phyloP scores from a whole-genome alignment of 2,797 vertebrate species.

The Meriones psammophilus region DNA sequence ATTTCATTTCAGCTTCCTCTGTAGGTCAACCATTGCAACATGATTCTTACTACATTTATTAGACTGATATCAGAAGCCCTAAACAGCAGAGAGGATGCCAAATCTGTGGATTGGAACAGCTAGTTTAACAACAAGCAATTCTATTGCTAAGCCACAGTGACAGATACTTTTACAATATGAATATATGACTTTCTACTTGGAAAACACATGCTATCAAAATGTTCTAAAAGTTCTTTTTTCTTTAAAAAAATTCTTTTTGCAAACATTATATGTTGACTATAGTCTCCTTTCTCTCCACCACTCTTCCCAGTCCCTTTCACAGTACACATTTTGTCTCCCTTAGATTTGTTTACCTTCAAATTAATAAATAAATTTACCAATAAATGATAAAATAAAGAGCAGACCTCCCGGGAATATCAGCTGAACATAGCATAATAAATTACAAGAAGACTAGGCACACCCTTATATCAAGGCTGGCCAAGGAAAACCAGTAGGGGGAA shows the following conservation, averaged over 20 bases:
- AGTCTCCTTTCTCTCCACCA: not conserved
- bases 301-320: too few relatives aligned
- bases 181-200: not conserved
- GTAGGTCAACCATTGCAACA: not conserved
- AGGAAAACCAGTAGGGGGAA: not conserved
- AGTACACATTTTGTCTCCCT: too few relatives aligned
- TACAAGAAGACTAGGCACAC: not conserved
- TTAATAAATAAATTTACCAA: too few relatives aligned
- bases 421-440: not conserved
- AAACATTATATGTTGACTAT: not conserved
- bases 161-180: not conserved
- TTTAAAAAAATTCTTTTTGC: not conserved
- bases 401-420: not conserved
- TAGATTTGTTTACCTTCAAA: too few relatives aligned
- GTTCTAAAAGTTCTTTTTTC: not conserved
- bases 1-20: not conserved
- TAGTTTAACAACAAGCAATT: not conserved
- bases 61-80: not conserved
- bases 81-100: not conserved
- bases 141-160: not conserved
- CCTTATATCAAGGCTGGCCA: not conserved
- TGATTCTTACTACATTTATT: not conserved
- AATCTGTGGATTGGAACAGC: not conserved
- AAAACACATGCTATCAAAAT: not conserved
- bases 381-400: not conserved